Base-by-base conservation (phyloP, 2,113 vertebrate genomes). In the Copsychus sechellarum region DNA sequence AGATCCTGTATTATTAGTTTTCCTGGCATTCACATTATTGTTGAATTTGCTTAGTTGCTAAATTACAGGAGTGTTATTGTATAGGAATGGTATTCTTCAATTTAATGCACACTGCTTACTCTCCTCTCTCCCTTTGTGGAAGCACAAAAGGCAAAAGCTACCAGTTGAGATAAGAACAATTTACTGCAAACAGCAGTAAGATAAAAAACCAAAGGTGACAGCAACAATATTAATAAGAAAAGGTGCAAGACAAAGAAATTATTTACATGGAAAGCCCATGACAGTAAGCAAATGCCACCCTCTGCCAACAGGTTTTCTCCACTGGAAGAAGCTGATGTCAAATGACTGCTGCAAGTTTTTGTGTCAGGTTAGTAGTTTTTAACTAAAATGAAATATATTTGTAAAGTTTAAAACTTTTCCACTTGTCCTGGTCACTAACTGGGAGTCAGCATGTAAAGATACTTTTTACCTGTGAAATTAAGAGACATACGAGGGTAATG, bases 381-480 rank as follows among this genome's bases (percentile, higher is more conserved):
- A 43, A 77, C 25, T 40, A 20, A 79, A 95, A 36, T 8, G 50
- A 58, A 72, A 18, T 2, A 2, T 34, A 28, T 31, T 80, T 67
- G 19, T 66, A 56, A 81, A 83, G n/a, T 54, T 87, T 73, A 43
- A 90, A 67, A 77, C 47, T 89, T 84, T 94, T 91, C 90, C 48
- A n/a, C 11, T 88, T 64, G 33, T 93, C 15, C 9, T 34, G 26
- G 17, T 76, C 26, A 4, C 90, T 93, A 93, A 93, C 14, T 6
- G 95, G 45, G n/a, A 54, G 7, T 29, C 76, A 71, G 54, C 7
- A 93, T 60, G 9, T 88, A 93, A 96, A 65, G 34, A 54, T 36
- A 48, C 9, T 86, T 90, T 91, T 56, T 16, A 12, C 7, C 31
- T 45, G 6, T 34, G 57, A 72, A 73, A 65, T 50, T 36, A 47